phyloP scores from a whole-genome alignment of 2,888 invertebrate genomes.

The Lochmaea crataegi region DNA sequence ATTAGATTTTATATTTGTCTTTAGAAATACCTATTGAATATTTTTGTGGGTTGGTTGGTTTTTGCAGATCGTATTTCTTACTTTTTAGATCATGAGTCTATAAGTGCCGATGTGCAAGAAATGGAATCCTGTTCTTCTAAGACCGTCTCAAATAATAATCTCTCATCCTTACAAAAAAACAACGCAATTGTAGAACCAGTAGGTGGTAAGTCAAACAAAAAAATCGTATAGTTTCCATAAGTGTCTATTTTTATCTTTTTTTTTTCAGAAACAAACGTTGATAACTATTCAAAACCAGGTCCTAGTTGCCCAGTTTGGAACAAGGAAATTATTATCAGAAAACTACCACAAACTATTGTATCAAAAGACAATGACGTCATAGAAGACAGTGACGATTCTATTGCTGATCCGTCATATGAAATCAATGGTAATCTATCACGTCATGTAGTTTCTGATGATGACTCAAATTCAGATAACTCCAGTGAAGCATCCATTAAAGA shows the following conservation, averaged over 20 bases:
- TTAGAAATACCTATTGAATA: no score
- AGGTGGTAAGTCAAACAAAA: background rate
- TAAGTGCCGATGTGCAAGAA: background rate
- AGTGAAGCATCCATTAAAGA: background rate
- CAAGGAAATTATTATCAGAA: background rate
- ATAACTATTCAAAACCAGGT: background rate
- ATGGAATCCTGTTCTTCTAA: constrained; percentile 2
- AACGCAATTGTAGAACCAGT: background rate
- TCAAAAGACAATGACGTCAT: background rate
- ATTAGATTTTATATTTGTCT: no score
- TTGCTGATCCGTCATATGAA: background rate
- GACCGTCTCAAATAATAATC: constrained; percentile 2
- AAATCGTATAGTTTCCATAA: background rate
- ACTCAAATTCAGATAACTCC: background rate
- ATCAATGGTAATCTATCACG: background rate
- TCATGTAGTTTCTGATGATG: background rate
- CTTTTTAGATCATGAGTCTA: no score
- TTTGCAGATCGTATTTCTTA: no score
- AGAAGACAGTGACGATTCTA: background rate
- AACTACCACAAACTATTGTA: background rate
- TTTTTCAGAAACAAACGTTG: background rate
- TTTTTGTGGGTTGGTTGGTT: no score
- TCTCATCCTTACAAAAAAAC: background rate
- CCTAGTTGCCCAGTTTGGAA: background rate
- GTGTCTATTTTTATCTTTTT: background rate